Base-by-base conservation (phyloP, 2,113 vertebrate genomes). In the Syngnathus scovelli region DNA sequence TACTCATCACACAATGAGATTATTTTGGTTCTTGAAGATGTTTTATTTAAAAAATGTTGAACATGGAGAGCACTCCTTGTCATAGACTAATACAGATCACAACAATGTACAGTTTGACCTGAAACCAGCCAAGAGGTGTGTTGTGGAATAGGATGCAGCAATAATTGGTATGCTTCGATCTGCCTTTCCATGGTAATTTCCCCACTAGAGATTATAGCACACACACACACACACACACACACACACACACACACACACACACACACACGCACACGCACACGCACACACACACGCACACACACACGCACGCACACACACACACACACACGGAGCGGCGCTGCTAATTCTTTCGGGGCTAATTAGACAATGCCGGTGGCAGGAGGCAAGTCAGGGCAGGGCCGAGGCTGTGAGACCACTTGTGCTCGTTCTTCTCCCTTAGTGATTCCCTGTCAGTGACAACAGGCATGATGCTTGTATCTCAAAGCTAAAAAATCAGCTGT, bases 341-440 rank as follows among this genome's bases (percentile, higher is more conserved):
- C 68, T 76, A 64, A 75, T 81, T 83, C 90, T 89, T 89, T 63
- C 0, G 92, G 90, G 94, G 85, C 92, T 91, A 94, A 94, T 94
- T 94, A 94, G 21, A 64, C 71, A 12, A 73, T 81, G 81, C 83
- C 88, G 85, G 81, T 83, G 82, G 81, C 83, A 80, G 83, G 75
- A 83, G 81, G 79, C 90, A 90, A 87, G 90, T 92, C 85, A 67
- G 69, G 86, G 74, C 89, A 87, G 58, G 76, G 84, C 87, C 81
- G 54, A 54, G 65, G 88, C 91, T 92, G 90, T 89, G 74, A 89
- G 81, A 90, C 83, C 7, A 72, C 75, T 69, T 63, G 74, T 73
- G 61, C 70, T 78, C 70, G 49, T 19, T 63, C 71, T 51, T 69
- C 72, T 84, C 85, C 88, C 77, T 41, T 60, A 79, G 71, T 64